phyloP scores from a whole-genome alignment of 92 coral and sea anemone genomes.

The Pocillopora meandrina region DNA sequence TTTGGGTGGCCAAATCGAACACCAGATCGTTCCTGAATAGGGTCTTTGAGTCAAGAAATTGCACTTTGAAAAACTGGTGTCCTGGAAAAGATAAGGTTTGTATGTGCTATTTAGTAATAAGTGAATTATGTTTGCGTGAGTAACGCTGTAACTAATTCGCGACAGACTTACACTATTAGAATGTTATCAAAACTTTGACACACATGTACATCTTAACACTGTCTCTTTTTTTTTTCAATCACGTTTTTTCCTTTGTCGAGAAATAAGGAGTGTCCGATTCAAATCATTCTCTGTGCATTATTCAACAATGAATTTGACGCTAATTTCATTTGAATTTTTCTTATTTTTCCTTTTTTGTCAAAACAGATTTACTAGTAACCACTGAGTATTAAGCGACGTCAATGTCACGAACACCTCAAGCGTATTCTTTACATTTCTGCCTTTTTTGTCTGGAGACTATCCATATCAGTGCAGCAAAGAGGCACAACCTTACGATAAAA shows the following conservation, averaged over 20 bases:
- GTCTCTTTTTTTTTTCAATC: neutral
- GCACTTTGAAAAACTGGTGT: neutral
- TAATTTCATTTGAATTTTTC: neutral
- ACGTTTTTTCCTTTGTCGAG: neutral
- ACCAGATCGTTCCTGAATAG: neutral
- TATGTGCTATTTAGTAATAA: slow-evolving; percentile 5
- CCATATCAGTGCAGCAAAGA: no score
- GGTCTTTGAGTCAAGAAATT: neutral
- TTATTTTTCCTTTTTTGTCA: neutral
- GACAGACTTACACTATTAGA: neutral
- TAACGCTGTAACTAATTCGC: neutral
- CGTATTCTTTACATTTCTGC: neutral
- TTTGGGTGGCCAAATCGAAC: slow-evolving; percentile 10
- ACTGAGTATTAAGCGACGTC: neutral
- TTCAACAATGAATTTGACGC: neutral
- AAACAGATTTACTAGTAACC: neutral
- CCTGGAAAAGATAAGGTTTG: neutral
- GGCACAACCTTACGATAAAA: no score
- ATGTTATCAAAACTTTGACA: neutral
- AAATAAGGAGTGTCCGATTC: neutral
- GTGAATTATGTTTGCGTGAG: slow-evolving; percentile 11
- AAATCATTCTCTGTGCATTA: neutral
- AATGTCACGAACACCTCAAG: neutral
- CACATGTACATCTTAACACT: neutral
- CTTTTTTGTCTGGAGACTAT: neutral